phyloP scores from a whole-genome alignment of 2,888 invertebrate species.

The Athrips mouffetella region DNA sequence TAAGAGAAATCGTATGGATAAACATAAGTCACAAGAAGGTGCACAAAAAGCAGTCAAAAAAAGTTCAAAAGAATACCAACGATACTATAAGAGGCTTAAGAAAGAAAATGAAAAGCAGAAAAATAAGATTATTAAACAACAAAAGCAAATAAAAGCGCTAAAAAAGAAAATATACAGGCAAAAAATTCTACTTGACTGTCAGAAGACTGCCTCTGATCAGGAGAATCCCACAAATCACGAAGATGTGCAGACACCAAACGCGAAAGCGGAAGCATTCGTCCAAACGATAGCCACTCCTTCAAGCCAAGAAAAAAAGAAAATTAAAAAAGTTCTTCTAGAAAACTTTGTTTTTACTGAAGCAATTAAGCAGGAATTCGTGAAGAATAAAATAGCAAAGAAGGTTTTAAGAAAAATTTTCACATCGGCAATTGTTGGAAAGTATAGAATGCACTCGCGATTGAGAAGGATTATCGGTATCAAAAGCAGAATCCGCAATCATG shows the following conservation, averaged over 20 bases:
- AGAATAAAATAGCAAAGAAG: not conserved
- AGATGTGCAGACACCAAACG: not conserved
- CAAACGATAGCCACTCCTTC: not conserved
- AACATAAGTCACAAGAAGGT: not conserved
- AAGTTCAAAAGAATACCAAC: constrained; percentile 11
- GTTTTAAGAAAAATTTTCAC: too few species aligned
- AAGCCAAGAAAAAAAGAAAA: not conserved
- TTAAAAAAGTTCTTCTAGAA: constrained; percentile 1
- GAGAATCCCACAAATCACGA: not conserved
- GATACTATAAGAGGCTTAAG: constrained; percentile 10
- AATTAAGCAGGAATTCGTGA: not conserved
- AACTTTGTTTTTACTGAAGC: constrained; percentile 1
- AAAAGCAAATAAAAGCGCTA: constrained; percentile 9
- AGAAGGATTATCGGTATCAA: too few species aligned
- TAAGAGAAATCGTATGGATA: constrained; percentile 8
- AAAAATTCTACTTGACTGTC: constrained; percentile 3
- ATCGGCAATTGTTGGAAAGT: too few species aligned
- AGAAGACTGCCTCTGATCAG: not conserved
- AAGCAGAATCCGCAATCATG: too few species aligned
- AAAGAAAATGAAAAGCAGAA: constrained; percentile 15
- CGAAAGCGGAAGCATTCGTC: not conserved
- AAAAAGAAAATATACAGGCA: constrained; percentile 4
- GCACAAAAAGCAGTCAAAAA: not conserved
- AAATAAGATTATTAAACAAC: constrained; percentile 6
- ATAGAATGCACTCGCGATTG: too few species aligned